Conservation (phyloP, 1,140 invertebrate species). For the Rhopalosiphum maidis region DNA sequence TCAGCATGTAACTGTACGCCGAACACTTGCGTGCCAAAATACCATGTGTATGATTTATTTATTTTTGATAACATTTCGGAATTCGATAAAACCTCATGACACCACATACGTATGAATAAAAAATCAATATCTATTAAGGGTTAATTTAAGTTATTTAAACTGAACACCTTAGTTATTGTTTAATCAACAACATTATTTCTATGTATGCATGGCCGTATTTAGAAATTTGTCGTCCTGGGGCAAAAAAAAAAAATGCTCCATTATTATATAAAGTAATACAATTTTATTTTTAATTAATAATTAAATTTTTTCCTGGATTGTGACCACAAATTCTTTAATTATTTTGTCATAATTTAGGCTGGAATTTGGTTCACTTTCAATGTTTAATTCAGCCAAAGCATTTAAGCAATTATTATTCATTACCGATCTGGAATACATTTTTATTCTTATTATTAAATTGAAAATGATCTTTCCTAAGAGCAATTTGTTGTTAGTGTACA, state of each 20-base stretch:
- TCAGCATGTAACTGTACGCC: too few relatives aligned
- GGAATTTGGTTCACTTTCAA: not conserved
- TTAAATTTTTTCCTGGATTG: not conserved
- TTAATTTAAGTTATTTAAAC: too few relatives aligned
- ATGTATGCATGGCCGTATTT: not conserved
- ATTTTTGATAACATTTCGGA: too few relatives aligned
- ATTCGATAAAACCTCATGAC: too few relatives aligned
- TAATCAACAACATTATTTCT: too few relatives aligned
- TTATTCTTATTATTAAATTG: not conserved
- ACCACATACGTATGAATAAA: too few relatives aligned
- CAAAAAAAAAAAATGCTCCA: not conserved
- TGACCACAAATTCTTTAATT: not conserved
- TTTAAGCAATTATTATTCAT: not conserved
- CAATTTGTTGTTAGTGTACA: not conserved
- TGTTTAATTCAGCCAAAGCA: not conserved
- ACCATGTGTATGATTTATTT: too few relatives aligned
- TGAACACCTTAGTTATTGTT: too few relatives aligned
- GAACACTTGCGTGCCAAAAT: too few relatives aligned
- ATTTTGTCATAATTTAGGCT: not conserved
- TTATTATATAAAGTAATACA: not conserved
- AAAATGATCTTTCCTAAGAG: not conserved
- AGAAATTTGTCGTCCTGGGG: not conserved
- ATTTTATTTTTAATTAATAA: not conserved
- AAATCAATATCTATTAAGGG: too few relatives aligned
- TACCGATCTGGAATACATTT: not conserved